These are phyloP conservation scores for Ctenomys sociabilis DNA, from an alignment of 2,113 vertebrate species.

Conservation along the genomic window DNA sequence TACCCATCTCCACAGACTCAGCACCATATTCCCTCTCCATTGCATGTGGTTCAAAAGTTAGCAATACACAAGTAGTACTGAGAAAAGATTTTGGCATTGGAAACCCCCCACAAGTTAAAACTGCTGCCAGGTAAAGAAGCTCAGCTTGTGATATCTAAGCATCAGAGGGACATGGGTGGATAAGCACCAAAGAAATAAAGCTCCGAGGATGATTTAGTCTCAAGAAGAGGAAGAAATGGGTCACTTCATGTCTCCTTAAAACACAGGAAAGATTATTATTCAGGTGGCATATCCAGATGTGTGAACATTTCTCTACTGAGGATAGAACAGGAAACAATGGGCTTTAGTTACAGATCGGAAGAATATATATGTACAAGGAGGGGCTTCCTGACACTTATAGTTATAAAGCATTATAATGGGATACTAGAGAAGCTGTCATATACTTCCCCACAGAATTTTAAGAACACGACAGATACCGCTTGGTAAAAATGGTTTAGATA, in stretches of 20 bases:
- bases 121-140: conserved; percentile 2
- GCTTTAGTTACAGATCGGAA: conserved; percentile 37
- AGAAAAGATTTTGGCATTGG: background rate
- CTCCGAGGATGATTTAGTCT: conserved; percentile 54
- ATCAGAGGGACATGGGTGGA: background rate
- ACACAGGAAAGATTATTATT: conserved; percentile 66
- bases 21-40: background rate
- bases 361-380: conserved; percentile 53
- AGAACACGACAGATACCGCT: conserved; percentile 72
- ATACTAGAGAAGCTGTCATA: conserved; percentile 56
- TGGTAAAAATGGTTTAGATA: conserved; percentile 80
- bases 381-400: conserved; percentile 61
- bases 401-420: conserved; percentile 77
- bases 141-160: conserved; percentile 21
- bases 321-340: conserved; percentile 53
- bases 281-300: conserved; percentile 49
- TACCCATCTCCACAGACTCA: background rate
- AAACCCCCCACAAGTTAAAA: conserved; percentile 42
- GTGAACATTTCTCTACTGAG: conserved; percentile 59
- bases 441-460: conserved; percentile 76
- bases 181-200: background rate
- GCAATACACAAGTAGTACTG: background rate
- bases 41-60: conserved; percentile 1
- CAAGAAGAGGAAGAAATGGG: conserved; percentile 52
- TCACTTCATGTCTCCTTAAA: conserved; percentile 68